Percentiles rank a stretch among this genome's conserved stretches.
phyloP scores from a whole-genome alignment of 2,113 vertebrate species.

The Entomyzon cyanotis region DNA sequence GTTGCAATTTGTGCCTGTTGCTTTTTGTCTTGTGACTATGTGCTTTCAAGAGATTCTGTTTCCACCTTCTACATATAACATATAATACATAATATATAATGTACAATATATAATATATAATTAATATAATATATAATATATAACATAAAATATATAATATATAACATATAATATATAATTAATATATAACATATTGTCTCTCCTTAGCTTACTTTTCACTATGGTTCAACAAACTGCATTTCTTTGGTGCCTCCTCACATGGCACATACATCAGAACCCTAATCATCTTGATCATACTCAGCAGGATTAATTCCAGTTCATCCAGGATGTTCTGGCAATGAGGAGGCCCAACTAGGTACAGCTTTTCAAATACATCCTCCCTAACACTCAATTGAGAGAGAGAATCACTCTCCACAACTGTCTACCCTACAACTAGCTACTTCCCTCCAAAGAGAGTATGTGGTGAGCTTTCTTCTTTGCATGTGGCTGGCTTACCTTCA shows the following conservation, averaged over 20 bases:
- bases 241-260: background rate
- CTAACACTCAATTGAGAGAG: rapidly evolving
- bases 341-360: background rate
- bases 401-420: background rate
- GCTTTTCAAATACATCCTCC: background rate
- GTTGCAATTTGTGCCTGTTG: background rate
- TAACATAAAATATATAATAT: no score
- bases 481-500: background rate
- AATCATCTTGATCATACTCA: background rate
- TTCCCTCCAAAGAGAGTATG: background rate
- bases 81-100: no score
- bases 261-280: background rate
- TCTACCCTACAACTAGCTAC: background rate
- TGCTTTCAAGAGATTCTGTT: background rate
- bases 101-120: no score
- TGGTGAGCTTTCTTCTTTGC: background rate
- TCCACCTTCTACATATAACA: background rate
- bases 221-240: background rate
- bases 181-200: no score
- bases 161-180: no score
- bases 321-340: background rate
- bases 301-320: background rate
- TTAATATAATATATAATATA: no score
- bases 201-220: background rate
- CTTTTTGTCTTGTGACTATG: background rate